These are phyloP conservation scores for Capitella teleta DNA, from an alignment of 1,140 invertebrate species.

Conservation along the genomic window DNA sequence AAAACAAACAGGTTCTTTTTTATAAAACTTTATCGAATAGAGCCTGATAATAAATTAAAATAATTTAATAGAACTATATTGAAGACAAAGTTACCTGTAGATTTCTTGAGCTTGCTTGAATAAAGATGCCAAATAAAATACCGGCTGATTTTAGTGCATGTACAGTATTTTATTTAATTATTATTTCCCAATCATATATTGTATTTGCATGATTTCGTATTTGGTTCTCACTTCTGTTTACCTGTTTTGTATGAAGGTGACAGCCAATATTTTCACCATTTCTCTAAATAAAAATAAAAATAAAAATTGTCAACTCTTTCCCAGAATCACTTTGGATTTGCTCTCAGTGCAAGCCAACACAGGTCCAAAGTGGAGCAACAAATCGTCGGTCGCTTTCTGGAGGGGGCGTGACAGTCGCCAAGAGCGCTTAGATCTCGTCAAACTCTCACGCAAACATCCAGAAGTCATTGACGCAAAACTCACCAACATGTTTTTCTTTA, in stretches of 20 bases:
- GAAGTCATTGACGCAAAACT: conserved; percentile 80
- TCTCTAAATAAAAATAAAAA: too few relatives aligned
- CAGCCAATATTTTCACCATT: too few relatives aligned
- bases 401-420: conserved; percentile 77
- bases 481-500: conserved; percentile 94
- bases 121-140: too few relatives aligned
- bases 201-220: not conserved
- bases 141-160: not conserved
- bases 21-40: too few relatives aligned
- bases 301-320: too few relatives aligned
- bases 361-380: conserved; percentile 59
- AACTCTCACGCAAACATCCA: conserved; percentile 62
- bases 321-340: conserved; percentile 77
- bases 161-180: not conserved
- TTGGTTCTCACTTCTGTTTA: not conserved
- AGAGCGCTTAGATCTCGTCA: conserved; percentile 64
- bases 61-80: too few relatives aligned
- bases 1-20: too few relatives aligned
- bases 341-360: conserved; percentile 75
- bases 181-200: not conserved
- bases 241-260: too few relatives aligned
- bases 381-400: conserved; percentile 74
- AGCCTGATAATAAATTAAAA: too few relatives aligned
- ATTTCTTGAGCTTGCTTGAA: too few relatives aligned
- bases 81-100: too few relatives aligned